A percentile compares a stretch with the other conserved stretches of the same genome.
These are phyloP conservation scores for Melanotaenia parkinsoni DNA, from an alignment of 2,797 vertebrate species.

Conservation along the genomic window DNA sequence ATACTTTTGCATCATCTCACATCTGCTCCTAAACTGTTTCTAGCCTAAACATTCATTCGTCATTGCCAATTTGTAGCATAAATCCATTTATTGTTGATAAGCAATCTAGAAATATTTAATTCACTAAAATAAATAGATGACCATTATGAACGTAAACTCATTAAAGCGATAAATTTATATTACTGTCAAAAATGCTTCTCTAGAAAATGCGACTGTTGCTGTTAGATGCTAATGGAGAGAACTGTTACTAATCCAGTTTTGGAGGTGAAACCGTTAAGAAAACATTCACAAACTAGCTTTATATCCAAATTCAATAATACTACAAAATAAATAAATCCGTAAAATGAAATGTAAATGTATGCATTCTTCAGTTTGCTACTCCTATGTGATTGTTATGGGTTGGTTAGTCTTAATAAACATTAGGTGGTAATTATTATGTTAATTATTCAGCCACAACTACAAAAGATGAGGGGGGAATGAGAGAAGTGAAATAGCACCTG, in stretches of 20 bases:
- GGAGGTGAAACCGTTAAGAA: not conserved
- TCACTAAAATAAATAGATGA: conserved; percentile 1
- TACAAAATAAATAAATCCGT: not conserved
- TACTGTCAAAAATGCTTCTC: not conserved
- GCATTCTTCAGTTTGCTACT: not conserved
- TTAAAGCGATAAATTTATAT: not conserved
- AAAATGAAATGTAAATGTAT: not conserved
- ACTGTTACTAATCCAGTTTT: not conserved
- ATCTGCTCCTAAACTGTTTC: not conserved
- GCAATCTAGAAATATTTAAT: not conserved
- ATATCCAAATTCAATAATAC: not conserved
- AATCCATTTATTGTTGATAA: conserved; percentile 14
- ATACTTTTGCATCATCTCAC: conserved; percentile 1
- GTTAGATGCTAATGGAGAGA: not conserved
- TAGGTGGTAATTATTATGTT: not conserved
- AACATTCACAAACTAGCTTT: not conserved
- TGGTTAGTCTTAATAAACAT: not conserved
- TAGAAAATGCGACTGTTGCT: conserved; percentile 1
- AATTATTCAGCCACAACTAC: not conserved
- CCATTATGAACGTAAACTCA: not conserved
- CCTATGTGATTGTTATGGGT: not conserved
- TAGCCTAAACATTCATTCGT: conserved; percentile 6
- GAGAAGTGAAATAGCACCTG: not conserved
- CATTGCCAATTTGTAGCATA: conserved; percentile 11
- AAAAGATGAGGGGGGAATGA: not conserved